A percentile compares a stretch with the other conserved stretches of the same genome.
These are phyloP conservation scores for Octopus sinensis DNA, from an alignment of 1,140 invertebrate species.

Conservation along the genomic window DNA sequence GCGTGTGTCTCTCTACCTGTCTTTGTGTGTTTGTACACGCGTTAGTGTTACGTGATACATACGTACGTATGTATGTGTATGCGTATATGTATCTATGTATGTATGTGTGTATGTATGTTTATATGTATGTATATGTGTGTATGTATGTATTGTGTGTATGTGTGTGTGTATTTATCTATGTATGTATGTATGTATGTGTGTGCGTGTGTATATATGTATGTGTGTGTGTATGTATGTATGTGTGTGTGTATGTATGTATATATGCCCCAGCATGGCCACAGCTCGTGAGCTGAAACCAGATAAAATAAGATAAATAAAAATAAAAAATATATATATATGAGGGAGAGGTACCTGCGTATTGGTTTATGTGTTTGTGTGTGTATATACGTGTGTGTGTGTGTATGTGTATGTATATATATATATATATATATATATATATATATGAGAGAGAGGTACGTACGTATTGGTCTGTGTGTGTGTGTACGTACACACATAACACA, in stretches of 20 bases:
- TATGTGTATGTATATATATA: background rate
- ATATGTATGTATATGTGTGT: background rate
- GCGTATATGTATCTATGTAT: background rate
- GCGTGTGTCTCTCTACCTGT: background rate
- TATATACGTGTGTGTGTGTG: background rate
- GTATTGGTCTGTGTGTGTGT: background rate
- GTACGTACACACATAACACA: background rate
- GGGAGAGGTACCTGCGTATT: background rate
- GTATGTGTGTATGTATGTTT: background rate
- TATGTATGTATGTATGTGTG: background rate
- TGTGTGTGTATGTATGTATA: background rate
- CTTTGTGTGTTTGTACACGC: background rate
- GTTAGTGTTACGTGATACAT: background rate
- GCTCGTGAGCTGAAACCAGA: background rate
- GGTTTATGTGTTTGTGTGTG: background rate
- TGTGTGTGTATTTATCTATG: background rate
- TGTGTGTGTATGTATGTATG: background rate
- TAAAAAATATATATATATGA: background rate
- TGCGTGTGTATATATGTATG: background rate
- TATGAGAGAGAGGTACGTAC: background rate
- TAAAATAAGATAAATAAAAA: background rate
- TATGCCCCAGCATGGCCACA: background rate
- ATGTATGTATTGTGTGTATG: background rate
- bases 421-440: background rate
- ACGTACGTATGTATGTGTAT: background rate